Evolutionary conservation across 2,113 vertebrate species (phyloP), one percentile per base, ranked within the genome.

Genomic region (Chloroceryle aenea): DNA sequence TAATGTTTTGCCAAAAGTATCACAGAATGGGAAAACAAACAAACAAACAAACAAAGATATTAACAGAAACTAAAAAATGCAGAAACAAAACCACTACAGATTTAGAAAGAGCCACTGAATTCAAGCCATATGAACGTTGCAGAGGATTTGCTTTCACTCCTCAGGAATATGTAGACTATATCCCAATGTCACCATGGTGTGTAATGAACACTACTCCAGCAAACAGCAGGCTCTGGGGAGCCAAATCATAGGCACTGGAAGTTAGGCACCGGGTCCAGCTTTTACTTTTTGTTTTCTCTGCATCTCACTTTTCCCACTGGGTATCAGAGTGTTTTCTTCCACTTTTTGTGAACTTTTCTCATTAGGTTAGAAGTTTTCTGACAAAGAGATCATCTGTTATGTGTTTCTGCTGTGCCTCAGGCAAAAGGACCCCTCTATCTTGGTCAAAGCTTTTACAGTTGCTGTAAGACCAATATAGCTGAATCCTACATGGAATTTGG

Each of bases 271-370:
- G 20, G 22, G 29, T 80, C 50, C 26, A 59, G 14, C 25, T 77
- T 64, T 50, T 16, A 12, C 34, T 72, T 89, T 47, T 52, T 63
- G 10, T 76, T 91, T 95, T 89, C 52, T 83, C 34, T 94, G 21
- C 26, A 50, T 83, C 34, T 95, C 52, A 55, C 16, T 80, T 88
- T 88, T 40, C 19, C 34, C 13, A 27, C 42, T 78, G 62, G 52
- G n/a, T 56, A 68, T 43, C n/a, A 75, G 21, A 55, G 6, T 73
- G 63, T 71, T 97, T 85, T 87, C 91, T 86, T 94, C 61, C 73
- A 77, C 64, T 86, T 90, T 55, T 77, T 71, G n/a, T 95, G 89
- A 87, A 71, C 86, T 84, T 93, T 93, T 92, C 68, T 86, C 48
- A 61, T 87, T 82, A 89, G 12, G 8, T 69, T 47, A 13, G 30